Evolutionary conservation across 2,888 invertebrate genomes (phyloP).

Genomic region (Zaprionus obscuricornis): DNA sequence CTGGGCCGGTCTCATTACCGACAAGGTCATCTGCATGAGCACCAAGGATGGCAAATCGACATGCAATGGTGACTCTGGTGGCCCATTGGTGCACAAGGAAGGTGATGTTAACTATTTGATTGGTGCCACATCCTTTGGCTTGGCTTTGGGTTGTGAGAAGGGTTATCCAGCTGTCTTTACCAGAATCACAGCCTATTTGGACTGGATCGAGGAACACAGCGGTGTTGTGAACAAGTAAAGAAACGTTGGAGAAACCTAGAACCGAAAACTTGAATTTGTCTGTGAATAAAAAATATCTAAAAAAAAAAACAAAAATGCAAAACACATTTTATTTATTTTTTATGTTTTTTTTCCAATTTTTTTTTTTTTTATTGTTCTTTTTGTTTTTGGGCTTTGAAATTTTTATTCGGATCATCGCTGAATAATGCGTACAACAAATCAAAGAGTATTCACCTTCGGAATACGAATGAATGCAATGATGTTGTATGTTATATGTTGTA

Average conservation of each 20-base stretch:
- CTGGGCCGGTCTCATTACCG: constrained; percentile 46
- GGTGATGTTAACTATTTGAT: constrained; percentile 69
- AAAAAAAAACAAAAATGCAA: too few species aligned
- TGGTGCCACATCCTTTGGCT: constrained; percentile 74
- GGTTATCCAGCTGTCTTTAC: constrained; percentile 77
- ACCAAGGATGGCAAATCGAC: constrained; percentile 80
- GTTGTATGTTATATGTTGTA: too few species aligned
- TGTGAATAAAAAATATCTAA: too few species aligned
- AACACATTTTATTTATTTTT: constrained; percentile 23
- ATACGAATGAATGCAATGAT: too few species aligned
- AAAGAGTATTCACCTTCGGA: constrained; percentile 61
- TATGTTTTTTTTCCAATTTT: constrained; percentile 64
- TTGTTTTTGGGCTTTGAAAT: constrained; percentile 62
- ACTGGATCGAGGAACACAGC: constrained; percentile 75
- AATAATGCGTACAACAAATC: constrained; percentile 35
- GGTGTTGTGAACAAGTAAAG: constrained; percentile 69
- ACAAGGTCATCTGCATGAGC: constrained; percentile 80
- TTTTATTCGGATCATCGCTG: constrained; percentile 57
- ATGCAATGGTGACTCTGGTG: constrained; percentile 80
- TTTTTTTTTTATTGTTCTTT: constrained; percentile 66
- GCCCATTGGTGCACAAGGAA: constrained; percentile 72
- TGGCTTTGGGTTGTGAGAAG: constrained; percentile 61
- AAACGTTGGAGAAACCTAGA: too few species aligned
- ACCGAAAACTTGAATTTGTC: too few species aligned
- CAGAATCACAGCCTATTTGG: constrained; percentile 76